Base-by-base conservation (phyloP, 2,113 vertebrate genomes). In the Paracanthobrama guichenoti region DNA sequence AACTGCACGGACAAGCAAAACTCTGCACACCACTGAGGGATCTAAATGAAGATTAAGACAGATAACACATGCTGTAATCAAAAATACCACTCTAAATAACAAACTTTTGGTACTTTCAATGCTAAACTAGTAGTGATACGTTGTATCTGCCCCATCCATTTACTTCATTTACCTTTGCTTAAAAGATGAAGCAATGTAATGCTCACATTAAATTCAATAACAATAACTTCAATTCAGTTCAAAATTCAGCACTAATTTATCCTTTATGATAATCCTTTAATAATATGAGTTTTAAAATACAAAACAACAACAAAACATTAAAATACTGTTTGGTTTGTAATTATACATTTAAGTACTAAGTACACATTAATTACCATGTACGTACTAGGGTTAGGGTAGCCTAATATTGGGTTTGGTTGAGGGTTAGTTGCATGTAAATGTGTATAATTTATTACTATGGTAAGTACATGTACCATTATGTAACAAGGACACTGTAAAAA, bases 1-100 rank as follows among this genome's bases (percentile, higher is more conserved):
- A 94, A 97, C 88, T n/a, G 89, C 7, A 64, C 66, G 0, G 95
- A 95, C 6, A 98, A 94, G 88, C 96, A 97, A 62, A 94, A 93
- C 91, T 97, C 95, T 0, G 96, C 95, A 28, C 96, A 97, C 96
- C 96, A 97, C 93, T 98, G 96, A 0, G 96, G 96, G 24, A 97
- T 90, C 96, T 97, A 88, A 85, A 82, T 79, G 82, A 72, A 81
- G 74, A 89, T 81, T 66, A 69, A 42, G 86, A 74, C 81, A 82
- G 84, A 82, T 35, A 48, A 84, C 81, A 53, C 79, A 85, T 79
- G 86, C 79, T 75, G 86, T 87, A 55, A 86, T 73, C n/a, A 16
- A 6, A 79, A 66, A 66, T 18, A 48, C 66, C 48, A 50, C 59
- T 0, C 57, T 14, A 44, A 46, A 64, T 48, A 28, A 44, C 4